Conservation (phyloP, 1,140 invertebrate species). For the Lycorma delicatula region DNA sequence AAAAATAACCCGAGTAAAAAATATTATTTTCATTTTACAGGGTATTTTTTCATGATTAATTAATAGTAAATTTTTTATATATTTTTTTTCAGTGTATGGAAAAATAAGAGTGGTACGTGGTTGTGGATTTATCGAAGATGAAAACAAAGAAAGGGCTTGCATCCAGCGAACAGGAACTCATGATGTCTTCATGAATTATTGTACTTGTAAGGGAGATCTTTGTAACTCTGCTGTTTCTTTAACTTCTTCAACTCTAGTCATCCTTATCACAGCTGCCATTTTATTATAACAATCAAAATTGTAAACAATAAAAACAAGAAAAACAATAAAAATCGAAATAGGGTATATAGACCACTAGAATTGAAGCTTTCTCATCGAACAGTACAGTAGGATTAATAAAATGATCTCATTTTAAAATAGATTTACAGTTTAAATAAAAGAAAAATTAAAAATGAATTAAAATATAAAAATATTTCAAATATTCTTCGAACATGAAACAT, state of each 20-base stretch:
- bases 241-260: background rate
- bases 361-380: no score
- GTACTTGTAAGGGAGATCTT: constrained; percentile 60
- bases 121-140: constrained; percentile 62
- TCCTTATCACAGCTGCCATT: background rate
- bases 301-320: background rate
- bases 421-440: no score
- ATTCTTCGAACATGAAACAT: no score
- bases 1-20: no score
- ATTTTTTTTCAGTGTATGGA: constrained; percentile 55
- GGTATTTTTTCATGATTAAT: no score
- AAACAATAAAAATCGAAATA: background rate
- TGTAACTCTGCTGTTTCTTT: constrained; percentile 51
- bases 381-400: no score
- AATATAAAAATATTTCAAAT: no score
- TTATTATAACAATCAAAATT: background rate
- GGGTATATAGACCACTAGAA: background rate
- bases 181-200: constrained; percentile 62
- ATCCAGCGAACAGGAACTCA: constrained; percentile 57
- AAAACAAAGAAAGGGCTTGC: constrained; percentile 48
- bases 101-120: constrained; percentile 59
- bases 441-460: no score
- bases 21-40: no score
- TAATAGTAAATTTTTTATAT: no score
- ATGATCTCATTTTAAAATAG: no score